A percentile compares a stretch with the other conserved stretches of the same genome.
Evolutionary conservation across 2,113 vertebrate genomes (phyloP).

Genomic region (Manacus vitellinus): DNA sequence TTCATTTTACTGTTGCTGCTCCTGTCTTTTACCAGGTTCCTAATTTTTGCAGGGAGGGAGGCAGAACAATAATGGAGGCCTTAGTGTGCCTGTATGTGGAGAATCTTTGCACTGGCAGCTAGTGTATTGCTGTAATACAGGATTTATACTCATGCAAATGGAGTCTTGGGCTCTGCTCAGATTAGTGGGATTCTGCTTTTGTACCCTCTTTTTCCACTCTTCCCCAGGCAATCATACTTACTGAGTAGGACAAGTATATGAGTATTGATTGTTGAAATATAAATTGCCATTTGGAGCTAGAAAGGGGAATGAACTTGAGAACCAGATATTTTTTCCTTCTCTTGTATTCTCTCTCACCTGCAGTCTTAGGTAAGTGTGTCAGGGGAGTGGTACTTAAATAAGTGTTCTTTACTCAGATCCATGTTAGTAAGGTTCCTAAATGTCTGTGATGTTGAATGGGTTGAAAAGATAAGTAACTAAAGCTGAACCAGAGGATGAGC

Average conservation of each 20-base stretch:
- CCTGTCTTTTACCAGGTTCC: not conserved
- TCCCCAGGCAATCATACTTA: not conserved
- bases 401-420: not conserved
- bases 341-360: not conserved
- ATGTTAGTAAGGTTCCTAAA: not conserved
- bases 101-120: not conserved
- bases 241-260: not conserved
- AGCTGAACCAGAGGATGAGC: not conserved
- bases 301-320: not conserved
- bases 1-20: not conserved
- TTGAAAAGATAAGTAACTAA: not conserved
- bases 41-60: not conserved
- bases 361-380: not conserved
- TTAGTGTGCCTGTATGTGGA: not conserved
- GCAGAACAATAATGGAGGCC: not conserved
- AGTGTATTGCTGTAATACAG: not conserved
- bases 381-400: not conserved
- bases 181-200: not conserved
- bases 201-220: not conserved
- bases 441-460: not conserved
- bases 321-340: not conserved
- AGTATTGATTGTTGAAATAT: not conserved
- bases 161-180: not conserved
- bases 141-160: not conserved
- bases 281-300: not conserved